Base-by-base conservation (phyloP, 2,888 invertebrate species). In the Mimumesa dahlbomi region DNA sequence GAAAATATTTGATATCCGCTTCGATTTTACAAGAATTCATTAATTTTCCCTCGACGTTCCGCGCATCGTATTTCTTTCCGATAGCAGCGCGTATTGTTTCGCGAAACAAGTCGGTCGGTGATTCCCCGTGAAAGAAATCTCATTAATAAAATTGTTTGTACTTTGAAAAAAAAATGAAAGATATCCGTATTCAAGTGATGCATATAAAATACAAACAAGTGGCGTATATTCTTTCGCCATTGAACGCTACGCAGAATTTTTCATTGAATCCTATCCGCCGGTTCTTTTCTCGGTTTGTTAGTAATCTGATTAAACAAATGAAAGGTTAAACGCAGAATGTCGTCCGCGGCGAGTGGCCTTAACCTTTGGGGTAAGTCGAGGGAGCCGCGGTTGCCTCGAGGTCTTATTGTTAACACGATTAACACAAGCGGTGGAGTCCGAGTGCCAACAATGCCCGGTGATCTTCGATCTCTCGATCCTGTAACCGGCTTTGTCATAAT, bases 401-500 rank as follows among this genome's bases (percentile, higher is more conserved):
- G 40, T 61, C 62, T 63, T 50, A 64, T 75, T 68, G 73, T 70
- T 75, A 77, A 75, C 59, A 49, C 52, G 65, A 73, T 75, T 73
- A 71, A 73, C 73, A 67, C 50, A 46, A 42, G 40, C 56, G 68
- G 50, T 59, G 29, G 22, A 45, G 50, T 18, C 63, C 59, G 64
- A 67, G 62, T 56, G 58, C 61, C 67, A 77, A 84, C 77, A 76
- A 82, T 82, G 70, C 50, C 58, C 58, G 69, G 14, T 79, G 79
- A 83, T 83, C 74, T 78, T 78, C 75, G 75, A 81, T 82, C 80
- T 70, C 57, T 54, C 46, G 67, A 62, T 77, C 59, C 58, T 57
- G 64, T 66, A 56, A 65, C 49, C 57, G 45, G 64, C 70, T 78
- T 82, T 77, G 73, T 79, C 76, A 59, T 74, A 81, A 77, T 64